Evolutionary conservation across 2,888 invertebrate genomes (phyloP).

Genomic region (Rhingia rostrata): DNA sequence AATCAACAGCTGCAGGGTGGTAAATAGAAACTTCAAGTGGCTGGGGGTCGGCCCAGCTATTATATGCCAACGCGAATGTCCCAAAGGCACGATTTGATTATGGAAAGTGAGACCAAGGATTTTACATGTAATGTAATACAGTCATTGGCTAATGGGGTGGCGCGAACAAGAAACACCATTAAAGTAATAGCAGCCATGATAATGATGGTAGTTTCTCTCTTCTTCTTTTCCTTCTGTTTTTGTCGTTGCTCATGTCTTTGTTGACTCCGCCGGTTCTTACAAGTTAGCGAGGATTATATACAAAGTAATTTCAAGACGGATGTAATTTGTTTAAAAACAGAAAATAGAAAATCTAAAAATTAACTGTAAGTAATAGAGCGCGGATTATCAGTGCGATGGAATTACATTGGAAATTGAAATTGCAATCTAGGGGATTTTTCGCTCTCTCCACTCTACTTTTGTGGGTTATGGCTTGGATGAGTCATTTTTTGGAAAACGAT

Average conservation of each 20-base stretch:
- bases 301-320: slow-evolving; percentile 46
- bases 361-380: background rate
- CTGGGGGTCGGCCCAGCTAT: slow-evolving; percentile 7
- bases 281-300: slow-evolving; percentile 36
- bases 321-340: slow-evolving; percentile 37
- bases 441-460: background rate
- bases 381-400: slow-evolving; percentile 18
- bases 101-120: slow-evolving; percentile 43
- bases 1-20: background rate
- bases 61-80: slow-evolving; percentile 11
- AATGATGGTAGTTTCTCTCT: slow-evolving; percentile 5
- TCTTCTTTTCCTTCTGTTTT: background rate
- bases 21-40: slow-evolving; percentile 4
- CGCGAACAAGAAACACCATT: slow-evolving; percentile 35
- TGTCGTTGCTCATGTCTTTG: background rate
- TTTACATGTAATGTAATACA: slow-evolving; percentile 28
- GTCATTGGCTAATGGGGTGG: background rate
- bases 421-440: slow-evolving; percentile 2
- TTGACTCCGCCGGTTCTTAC: background rate
- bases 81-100: slow-evolving; percentile 32
- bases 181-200: slow-evolving; percentile 47
- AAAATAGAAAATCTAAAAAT: background rate
- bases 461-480: background rate
- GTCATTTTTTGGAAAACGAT: background rate
- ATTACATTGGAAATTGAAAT: slow-evolving; percentile 29